These are phyloP conservation scores for Panthera leo DNA, from an alignment of 2,113 vertebrate species.

Conservation along the genomic window DNA sequence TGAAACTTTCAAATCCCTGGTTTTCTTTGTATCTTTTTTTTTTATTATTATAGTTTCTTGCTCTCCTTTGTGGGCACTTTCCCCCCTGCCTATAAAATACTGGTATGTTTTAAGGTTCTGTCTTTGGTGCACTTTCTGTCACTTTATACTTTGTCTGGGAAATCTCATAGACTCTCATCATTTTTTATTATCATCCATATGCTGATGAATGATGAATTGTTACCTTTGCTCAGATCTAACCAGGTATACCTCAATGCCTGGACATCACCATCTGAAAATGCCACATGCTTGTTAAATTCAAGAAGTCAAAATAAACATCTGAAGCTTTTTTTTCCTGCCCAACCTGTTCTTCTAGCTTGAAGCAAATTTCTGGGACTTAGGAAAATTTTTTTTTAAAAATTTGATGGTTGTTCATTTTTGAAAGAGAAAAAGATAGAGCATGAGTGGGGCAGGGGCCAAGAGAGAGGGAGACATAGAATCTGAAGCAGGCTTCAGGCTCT, in stretches of 20 bases:
- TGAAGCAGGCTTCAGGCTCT: too few relatives aligned
- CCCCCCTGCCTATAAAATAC: background rate
- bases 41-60: background rate
- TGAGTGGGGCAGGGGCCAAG: too few relatives aligned
- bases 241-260: background rate
- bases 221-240: background rate
- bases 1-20: conserved; percentile 8
- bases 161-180: background rate
- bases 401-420: too few relatives aligned
- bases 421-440: too few relatives aligned
- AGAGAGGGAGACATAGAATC: too few relatives aligned
- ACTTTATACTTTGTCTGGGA: background rate
- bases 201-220: background rate
- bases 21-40: conserved; percentile 19
- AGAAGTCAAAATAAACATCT: conserved; percentile 21
- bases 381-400: background rate
- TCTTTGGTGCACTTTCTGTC: background rate
- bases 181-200: background rate
- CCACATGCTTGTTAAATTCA: background rate
- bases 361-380: background rate
- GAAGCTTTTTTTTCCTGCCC: background rate
- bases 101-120: background rate
- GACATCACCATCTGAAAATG: background rate
- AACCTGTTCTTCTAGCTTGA: background rate
- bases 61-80: background rate